Evolutionary conservation across 37 sponge, comb jelly and placozoan genomes (phyloP).

Genomic region (Haliclona indistincta): DNA sequence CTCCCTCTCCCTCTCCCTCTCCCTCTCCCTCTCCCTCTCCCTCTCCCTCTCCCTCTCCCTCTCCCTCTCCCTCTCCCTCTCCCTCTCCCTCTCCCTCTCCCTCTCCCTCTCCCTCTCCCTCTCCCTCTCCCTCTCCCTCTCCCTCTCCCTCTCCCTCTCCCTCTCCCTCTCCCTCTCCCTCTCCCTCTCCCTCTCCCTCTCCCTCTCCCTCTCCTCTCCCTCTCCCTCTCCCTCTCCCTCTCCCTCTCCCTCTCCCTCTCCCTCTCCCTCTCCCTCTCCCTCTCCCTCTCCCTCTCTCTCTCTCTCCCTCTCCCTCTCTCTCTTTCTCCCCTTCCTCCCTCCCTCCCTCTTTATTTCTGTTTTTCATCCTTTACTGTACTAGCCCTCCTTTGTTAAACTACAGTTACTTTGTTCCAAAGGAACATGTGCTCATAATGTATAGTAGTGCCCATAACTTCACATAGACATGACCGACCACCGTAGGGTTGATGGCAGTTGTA

Average conservation of each 20-base stretch:
- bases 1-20: background rate
- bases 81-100: background rate
- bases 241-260: too few relatives aligned
- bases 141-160: background rate
- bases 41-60: background rate
- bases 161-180: background rate
- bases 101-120: background rate
- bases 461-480: background rate
- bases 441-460: slow-evolving; percentile 9
- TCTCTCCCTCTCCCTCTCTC: too few relatives aligned
- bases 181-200: too few relatives aligned
- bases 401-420: background rate
- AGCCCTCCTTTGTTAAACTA: background rate
- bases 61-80: too few relatives aligned
- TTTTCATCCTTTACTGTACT: background rate
- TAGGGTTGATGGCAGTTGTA: background rate
- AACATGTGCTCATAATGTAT: background rate
- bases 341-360: background rate
- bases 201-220: too few relatives aligned
- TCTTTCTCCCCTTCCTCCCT: background rate
- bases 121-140: background rate
- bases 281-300: slow-evolving; percentile 1
- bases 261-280: background rate
- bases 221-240: too few relatives aligned
- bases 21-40: background rate